Conservation (phyloP, 2,113 vertebrate species). For the Nanorana parkeri region DNA sequence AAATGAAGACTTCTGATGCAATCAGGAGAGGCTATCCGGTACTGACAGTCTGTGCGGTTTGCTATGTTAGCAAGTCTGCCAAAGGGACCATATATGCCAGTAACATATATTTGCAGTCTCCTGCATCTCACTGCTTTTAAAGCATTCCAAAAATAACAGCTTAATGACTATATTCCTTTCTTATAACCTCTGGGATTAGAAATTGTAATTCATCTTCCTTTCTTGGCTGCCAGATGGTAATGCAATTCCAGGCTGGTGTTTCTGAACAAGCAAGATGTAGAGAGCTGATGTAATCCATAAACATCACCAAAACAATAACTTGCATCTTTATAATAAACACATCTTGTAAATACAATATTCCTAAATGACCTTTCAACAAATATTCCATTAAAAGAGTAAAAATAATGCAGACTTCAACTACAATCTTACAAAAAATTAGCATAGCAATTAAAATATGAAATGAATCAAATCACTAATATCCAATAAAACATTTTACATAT, state of each 20-base stretch:
- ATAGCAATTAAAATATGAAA: too few relatives aligned
- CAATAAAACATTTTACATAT: too few relatives aligned
- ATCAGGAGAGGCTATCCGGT: too few relatives aligned
- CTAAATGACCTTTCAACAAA: neutral
- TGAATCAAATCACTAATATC: too few relatives aligned
- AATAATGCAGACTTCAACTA: too few relatives aligned
- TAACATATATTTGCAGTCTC: too few relatives aligned
- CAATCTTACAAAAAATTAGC: too few relatives aligned
- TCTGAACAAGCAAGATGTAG: slow-evolving; percentile 63
- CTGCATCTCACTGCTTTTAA: neutral
- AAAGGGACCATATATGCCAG: too few relatives aligned
- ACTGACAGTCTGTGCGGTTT: too few relatives aligned
- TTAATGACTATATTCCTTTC: slow-evolving; percentile 63
- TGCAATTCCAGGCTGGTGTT: slow-evolving; percentile 76
- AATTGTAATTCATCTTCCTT: slow-evolving; percentile 69
- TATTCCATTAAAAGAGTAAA: too few relatives aligned
- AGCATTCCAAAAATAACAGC: neutral
- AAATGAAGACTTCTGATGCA: too few relatives aligned
- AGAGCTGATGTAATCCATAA: slow-evolving; percentile 54
- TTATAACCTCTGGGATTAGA: slow-evolving; percentile 66
- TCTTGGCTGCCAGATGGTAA: slow-evolving; percentile 74
- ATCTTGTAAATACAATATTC: neutral
- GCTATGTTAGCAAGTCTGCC: too few relatives aligned
- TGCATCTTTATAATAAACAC: neutral
- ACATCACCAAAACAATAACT: neutral